phyloP scores from a whole-genome alignment of 2,797 vertebrate species.

The Acropternis orthonyx region DNA sequence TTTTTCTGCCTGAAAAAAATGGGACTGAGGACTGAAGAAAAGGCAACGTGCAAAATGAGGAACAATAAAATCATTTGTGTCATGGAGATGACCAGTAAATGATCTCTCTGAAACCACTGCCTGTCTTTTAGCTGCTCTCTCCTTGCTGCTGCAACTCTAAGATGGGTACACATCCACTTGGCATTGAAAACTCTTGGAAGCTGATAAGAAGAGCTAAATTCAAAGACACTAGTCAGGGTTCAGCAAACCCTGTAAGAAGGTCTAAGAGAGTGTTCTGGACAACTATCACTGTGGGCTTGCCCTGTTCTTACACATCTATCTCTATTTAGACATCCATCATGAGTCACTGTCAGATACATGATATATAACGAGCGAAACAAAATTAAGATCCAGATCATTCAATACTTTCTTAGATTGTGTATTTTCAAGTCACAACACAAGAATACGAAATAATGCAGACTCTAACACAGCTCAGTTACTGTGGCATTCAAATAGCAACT shows the following conservation, averaged over 20 bases:
- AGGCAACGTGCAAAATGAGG: not conserved
- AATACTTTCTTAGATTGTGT: not conserved
- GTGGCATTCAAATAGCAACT: not conserved
- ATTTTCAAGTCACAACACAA: accelerated
- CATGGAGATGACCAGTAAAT: not conserved
- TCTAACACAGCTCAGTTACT: accelerated
- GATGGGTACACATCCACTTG: accelerated
- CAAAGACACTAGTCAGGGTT: accelerated
- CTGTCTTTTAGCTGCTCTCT: not conserved
- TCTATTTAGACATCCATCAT: not conserved
- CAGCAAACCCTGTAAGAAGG: not conserved
- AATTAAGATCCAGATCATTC: not conserved
- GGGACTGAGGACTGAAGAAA: not conserved
- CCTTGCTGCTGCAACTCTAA: not conserved
- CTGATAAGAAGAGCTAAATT: not conserved
- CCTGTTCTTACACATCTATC: not conserved
- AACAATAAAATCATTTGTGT: not conserved
- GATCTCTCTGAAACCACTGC: not conserved
- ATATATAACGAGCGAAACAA: not conserved
- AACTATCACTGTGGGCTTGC: not conserved
- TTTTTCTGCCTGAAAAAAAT: not conserved
- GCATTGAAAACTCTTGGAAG: not conserved
- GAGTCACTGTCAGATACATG: not conserved
- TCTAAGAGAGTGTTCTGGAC: not conserved
- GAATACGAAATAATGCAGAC: accelerated